Percentiles rank a stretch among this genome's conserved stretches.
Conservation (phyloP, 2,797 vertebrate genomes). For the Chaenodraco wilsoni region DNA sequence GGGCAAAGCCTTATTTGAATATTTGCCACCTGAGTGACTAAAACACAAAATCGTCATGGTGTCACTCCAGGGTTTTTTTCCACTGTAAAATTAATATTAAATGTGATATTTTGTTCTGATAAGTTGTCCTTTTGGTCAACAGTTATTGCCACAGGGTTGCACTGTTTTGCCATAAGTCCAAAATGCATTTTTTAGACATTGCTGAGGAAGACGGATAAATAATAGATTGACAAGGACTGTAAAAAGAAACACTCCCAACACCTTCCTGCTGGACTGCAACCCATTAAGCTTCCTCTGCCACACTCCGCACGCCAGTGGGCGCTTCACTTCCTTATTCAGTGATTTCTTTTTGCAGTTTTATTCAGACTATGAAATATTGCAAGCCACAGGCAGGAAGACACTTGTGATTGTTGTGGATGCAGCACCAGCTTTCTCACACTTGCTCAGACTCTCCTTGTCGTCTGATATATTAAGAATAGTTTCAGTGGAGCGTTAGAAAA, state of each 20-base stretch:
- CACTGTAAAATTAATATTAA: slow-evolving; percentile 54
- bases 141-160: slow-evolving; percentile 45
- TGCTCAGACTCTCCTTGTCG: neutral
- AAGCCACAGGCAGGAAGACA: slow-evolving; percentile 21
- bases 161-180: slow-evolving; percentile 42
- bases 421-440: slow-evolving; percentile 28
- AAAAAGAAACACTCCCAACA: slow-evolving; percentile 19
- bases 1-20: slow-evolving; percentile 78
- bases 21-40: slow-evolving; percentile 60
- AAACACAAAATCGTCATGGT: slow-evolving; percentile 35
- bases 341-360: slow-evolving; percentile 9
- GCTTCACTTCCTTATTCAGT: slow-evolving; percentile 20
- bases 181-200: slow-evolving; percentile 57
- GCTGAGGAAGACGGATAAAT: slow-evolving; percentile 49
- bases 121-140: slow-evolving; percentile 26
- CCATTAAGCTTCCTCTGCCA: slow-evolving; percentile 23
- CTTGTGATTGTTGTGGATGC: slow-evolving; percentile 3
- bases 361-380: neutral
- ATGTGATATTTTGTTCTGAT: slow-evolving; percentile 56
- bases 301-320: slow-evolving; percentile 29
- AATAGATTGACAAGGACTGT: slow-evolving; percentile 32
- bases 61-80: slow-evolving; percentile 50
- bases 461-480: slow-evolving; percentile 18
- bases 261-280: slow-evolving; percentile 12
- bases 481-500: slow-evolving; percentile 15